Conservation (phyloP, 2,797 vertebrate species). For the Triplophysa bombifrons region DNA sequence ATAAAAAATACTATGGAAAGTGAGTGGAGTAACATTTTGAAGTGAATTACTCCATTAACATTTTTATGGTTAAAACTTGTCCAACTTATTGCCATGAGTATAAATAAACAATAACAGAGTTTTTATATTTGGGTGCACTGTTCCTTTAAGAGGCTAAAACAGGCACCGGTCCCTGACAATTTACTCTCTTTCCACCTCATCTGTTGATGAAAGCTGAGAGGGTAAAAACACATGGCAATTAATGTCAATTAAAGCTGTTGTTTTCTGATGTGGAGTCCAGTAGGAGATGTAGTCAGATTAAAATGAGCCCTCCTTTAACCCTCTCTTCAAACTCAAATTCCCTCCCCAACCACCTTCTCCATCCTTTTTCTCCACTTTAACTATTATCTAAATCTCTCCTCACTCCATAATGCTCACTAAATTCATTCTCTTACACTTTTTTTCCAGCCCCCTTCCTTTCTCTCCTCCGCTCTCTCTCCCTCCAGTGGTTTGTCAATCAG, state of each 20-base stretch:
- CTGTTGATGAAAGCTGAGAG: conserved; percentile 55
- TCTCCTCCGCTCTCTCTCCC: conserved; percentile 54
- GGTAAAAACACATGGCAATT: conserved; percentile 66
- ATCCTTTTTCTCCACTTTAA: conserved; percentile 49
- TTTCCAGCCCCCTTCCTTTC: conserved; percentile 41
- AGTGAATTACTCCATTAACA: no score
- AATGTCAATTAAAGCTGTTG: conserved; percentile 63
- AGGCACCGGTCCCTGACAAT: conserved; percentile 16
- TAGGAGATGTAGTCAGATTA: conserved; percentile 51
- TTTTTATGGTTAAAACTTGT: no score
- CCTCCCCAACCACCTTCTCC: conserved; percentile 28
- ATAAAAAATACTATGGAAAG: no score
- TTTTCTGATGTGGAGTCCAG: conserved; percentile 61
- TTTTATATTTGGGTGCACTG: not conserved
- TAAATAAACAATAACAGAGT: no score
- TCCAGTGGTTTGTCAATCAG: conserved; percentile 53
- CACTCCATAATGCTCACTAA: conserved; percentile 29
- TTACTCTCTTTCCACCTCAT: conserved; percentile 44
- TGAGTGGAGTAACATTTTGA: no score
- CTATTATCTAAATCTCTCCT: conserved; percentile 52
- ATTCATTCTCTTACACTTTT: conserved; percentile 48
- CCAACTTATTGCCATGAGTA: no score
- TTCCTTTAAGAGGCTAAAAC: conserved; percentile 13
- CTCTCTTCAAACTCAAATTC: conserved; percentile 16
- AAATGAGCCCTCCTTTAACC: conserved; percentile 20